Conservation (phyloP, 1,140 invertebrate genomes). For the Aphis craccivora region DNA sequence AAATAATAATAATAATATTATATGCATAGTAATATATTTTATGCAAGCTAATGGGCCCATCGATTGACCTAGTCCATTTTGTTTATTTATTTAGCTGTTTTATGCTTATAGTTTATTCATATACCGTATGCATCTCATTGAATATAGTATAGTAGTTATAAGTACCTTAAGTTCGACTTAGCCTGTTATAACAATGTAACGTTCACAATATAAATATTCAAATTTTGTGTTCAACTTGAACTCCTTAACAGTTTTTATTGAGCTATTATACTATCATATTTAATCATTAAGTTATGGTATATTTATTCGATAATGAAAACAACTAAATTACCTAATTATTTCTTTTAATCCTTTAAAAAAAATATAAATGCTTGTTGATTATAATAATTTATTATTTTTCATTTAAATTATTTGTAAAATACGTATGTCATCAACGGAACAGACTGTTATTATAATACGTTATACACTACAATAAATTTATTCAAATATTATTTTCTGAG, state of each 20-base stretch:
- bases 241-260: background rate
- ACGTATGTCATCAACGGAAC: background rate
- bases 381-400: background rate
- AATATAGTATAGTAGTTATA: background rate
- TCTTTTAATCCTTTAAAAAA: background rate
- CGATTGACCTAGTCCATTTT: background rate
- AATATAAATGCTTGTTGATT: background rate
- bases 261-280: background rate
- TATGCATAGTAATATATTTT: background rate
- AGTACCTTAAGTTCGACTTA: background rate
- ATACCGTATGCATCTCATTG: background rate
- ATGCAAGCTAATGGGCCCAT: background rate
- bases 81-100: constrained; percentile 8
- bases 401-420: background rate
- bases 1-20: constrained; percentile 3
- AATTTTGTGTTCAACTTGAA: background rate
- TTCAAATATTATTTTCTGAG: background rate
- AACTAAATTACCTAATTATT: background rate
- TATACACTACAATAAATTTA: background rate
- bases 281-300: background rate
- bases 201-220: background rate
- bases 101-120: background rate
- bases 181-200: background rate
- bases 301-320: background rate
- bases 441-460: background rate